These are phyloP conservation scores for Chionomys nivalis DNA, from an alignment of 2,113 vertebrate genomes.

Conservation along the genomic window DNA sequence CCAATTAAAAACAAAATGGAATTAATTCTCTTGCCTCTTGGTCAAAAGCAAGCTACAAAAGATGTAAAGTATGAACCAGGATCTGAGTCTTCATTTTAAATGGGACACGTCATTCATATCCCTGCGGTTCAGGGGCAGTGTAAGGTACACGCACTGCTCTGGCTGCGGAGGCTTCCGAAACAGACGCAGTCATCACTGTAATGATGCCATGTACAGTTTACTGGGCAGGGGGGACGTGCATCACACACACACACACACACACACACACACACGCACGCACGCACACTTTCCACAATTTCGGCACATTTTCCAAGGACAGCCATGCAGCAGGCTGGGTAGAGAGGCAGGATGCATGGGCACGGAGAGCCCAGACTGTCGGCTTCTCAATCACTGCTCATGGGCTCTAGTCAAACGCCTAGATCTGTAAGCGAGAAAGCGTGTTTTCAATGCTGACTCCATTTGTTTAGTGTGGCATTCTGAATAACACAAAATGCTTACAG, in stretches of 20 bases:
- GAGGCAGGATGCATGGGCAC: neutral
- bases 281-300: neutral
- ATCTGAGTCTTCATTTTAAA: slow-evolving; percentile 32
- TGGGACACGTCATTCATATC: neutral
- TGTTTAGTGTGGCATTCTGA: slow-evolving; percentile 24
- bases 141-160: neutral
- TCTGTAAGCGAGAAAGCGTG: neutral
- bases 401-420: neutral
- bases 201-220: neutral
- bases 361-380: neutral
- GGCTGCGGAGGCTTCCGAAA: neutral
- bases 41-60: slow-evolving; percentile 53
- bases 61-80: slow-evolving; percentile 6
- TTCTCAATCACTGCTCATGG: neutral
- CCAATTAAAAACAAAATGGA: slow-evolving; percentile 61
- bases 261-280: neutral
- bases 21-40: slow-evolving; percentile 56
- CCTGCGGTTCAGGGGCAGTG: neutral
- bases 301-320: neutral
- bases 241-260: neutral
- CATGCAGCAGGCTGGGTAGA: neutral
- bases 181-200: neutral
- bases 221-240: neutral
- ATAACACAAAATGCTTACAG: slow-evolving; percentile 6
- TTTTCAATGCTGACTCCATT: neutral